These are phyloP conservation scores for Danaus chrysippus DNA, from an alignment of 2,888 invertebrate species.

Conservation along the genomic window DNA sequence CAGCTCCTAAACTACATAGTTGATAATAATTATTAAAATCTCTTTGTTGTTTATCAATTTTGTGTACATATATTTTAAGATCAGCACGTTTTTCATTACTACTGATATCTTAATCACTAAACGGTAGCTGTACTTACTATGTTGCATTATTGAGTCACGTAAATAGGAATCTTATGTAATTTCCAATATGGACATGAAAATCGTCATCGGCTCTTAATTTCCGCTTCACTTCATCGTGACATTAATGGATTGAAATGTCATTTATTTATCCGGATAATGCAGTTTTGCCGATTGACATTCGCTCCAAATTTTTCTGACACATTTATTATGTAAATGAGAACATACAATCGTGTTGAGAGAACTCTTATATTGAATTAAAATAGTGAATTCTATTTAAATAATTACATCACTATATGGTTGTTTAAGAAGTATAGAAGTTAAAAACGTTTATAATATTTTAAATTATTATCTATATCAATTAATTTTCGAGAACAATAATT, in stretches of 20 bases:
- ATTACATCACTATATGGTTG: too few species aligned
- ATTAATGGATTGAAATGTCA: conserved; percentile 27
- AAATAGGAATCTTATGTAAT: neutral
- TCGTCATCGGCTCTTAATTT: conserved; percentile 27
- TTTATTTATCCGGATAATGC: conserved; percentile 24
- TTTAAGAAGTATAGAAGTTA: neutral
- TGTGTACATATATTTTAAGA: too few species aligned
- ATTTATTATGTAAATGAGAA: neutral
- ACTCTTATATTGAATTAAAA: too few species aligned
- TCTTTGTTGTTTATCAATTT: too few species aligned
- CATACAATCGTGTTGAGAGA: neutral
- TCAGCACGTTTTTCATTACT: too few species aligned
- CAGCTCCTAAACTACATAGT: too few species aligned
- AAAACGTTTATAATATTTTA: conserved; percentile 1
- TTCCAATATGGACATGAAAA: conserved; percentile 9
- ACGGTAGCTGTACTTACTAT: too few species aligned
- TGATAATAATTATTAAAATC: too few species aligned
- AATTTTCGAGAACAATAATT: neutral
- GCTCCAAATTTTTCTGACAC: neutral
- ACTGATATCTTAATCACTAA: too few species aligned
- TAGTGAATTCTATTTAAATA: too few species aligned
- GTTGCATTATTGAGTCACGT: neutral
- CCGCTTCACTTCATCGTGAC: conserved; percentile 23
- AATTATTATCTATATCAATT: neutral
- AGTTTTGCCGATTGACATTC: neutral